Conservation (phyloP, 2,797 vertebrate species). For the Amazona finschi region DNA sequence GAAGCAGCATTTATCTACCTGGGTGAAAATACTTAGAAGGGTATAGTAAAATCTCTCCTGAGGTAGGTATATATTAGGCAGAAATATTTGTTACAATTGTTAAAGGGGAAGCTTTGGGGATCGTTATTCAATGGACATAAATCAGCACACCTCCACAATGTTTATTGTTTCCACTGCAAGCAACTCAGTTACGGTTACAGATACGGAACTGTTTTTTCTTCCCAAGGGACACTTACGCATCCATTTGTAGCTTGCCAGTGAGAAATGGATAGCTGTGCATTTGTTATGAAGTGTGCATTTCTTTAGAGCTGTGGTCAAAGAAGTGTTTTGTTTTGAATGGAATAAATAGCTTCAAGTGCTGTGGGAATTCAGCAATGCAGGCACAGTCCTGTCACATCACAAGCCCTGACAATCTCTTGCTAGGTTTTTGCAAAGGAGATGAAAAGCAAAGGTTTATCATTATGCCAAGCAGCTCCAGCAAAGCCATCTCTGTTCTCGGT, state of each 20-base stretch:
- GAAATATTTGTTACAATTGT: neutral
- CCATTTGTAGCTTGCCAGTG: neutral
- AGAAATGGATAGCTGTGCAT: neutral
- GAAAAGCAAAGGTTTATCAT: neutral
- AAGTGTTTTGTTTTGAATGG: neutral
- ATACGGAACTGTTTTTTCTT: neutral
- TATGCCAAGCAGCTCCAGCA: neutral
- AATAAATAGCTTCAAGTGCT: neutral
- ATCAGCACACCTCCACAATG: accelerated
- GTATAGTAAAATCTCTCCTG: neutral
- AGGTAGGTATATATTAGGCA: neutral
- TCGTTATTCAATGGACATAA: neutral
- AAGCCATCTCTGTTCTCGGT: neutral
- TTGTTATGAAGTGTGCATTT: neutral
- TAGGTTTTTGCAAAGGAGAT: neutral
- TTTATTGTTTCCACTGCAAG: neutral
- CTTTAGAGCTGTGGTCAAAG: neutral
- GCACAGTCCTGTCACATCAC: neutral
- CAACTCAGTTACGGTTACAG: neutral
- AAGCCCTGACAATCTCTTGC: neutral
- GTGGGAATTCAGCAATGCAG: neutral
- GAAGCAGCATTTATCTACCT: neutral
- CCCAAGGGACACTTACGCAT: neutral
- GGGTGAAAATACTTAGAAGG: neutral
- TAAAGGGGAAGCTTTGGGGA: neutral